Conservation (phyloP, 2,797 vertebrate genomes). For the Fratercula arctica region DNA sequence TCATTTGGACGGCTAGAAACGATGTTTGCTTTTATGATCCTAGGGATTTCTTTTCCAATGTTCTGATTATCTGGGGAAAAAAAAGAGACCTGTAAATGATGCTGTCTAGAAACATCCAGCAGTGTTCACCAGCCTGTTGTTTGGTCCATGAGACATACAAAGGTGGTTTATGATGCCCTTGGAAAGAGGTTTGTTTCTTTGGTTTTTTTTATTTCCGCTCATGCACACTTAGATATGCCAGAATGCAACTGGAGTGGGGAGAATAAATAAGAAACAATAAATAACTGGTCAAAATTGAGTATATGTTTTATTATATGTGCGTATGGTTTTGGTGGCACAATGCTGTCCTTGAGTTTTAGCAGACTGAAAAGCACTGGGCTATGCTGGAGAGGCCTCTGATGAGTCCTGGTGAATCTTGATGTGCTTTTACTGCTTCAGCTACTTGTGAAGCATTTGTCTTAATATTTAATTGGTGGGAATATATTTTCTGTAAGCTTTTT, state of each 20-base stretch:
- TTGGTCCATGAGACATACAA: background rate
- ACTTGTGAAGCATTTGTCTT: background rate
- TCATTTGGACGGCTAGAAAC: background rate
- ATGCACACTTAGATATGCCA: no score
- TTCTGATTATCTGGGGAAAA: background rate
- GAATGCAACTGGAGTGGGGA: background rate
- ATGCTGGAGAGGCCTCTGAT: background rate
- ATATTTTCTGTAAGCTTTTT: background rate
- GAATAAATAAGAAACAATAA: background rate
- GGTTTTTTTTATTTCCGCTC: background rate
- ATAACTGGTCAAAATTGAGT: background rate
- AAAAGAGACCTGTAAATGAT: background rate
- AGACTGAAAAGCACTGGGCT: background rate
- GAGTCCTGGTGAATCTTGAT: background rate
- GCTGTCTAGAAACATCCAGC: background rate
- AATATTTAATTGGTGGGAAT: background rate
- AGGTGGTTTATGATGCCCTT: background rate
- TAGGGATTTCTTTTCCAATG: background rate
- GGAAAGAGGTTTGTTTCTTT: background rate
- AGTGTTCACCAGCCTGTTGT: background rate
- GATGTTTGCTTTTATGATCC: background rate
- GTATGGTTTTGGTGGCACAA: background rate
- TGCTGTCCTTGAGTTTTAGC: background rate
- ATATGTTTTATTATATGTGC: background rate
- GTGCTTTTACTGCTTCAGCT: background rate